Evolutionary conservation across 2,888 invertebrate genomes (phyloP).

Genomic region (Spodoptera picta): DNA sequence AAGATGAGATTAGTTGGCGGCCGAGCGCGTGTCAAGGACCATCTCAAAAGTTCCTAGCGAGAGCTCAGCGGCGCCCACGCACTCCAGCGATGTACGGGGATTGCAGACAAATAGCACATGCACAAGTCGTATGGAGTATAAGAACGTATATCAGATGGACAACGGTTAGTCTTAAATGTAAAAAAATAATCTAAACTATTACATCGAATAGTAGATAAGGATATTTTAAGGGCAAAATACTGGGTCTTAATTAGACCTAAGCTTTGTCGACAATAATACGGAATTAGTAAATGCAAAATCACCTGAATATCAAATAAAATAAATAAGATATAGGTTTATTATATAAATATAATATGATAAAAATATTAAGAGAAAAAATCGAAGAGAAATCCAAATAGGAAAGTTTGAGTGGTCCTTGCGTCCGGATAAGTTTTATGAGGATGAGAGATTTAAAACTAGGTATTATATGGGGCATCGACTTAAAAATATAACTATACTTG

Average conservation of each 20-base stretch:
- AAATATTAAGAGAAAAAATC: conserved; percentile 68
- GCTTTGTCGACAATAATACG: conserved; percentile 73
- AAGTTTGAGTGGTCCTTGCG: conserved; percentile 95
- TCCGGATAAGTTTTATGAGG: conserved; percentile 69
- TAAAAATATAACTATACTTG: conserved; percentile 28
- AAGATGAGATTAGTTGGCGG: conserved; percentile 90
- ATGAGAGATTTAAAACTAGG: conserved; percentile 53
- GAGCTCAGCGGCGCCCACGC: conserved; percentile 52
- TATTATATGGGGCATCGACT: conserved; percentile 53
- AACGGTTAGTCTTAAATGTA: conserved; percentile 78
- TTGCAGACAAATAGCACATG: conserved; percentile 83
- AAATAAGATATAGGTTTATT: conserved; percentile 63
- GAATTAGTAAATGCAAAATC: conserved; percentile 72
- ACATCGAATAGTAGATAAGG: conserved; percentile 83
- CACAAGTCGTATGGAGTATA: conserved; percentile 73
- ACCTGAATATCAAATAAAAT: conserved; percentile 68
- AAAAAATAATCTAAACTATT: conserved; percentile 80
- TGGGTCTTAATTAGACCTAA: conserved; percentile 74
- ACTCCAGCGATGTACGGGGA: conserved; percentile 63
- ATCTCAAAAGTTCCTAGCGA: conserved; percentile 96
- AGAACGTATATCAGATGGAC: conserved; percentile 75
- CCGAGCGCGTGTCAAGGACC: conserved; percentile 92
- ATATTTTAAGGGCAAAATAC: conserved; percentile 75
- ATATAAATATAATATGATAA: conserved; percentile 63
- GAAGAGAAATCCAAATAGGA: conserved; percentile 85